A percentile compares a stretch with the other conserved stretches of the same genome.
phyloP scores from a whole-genome alignment of 2,888 invertebrate species.

The Drosophila prolongata region DNA sequence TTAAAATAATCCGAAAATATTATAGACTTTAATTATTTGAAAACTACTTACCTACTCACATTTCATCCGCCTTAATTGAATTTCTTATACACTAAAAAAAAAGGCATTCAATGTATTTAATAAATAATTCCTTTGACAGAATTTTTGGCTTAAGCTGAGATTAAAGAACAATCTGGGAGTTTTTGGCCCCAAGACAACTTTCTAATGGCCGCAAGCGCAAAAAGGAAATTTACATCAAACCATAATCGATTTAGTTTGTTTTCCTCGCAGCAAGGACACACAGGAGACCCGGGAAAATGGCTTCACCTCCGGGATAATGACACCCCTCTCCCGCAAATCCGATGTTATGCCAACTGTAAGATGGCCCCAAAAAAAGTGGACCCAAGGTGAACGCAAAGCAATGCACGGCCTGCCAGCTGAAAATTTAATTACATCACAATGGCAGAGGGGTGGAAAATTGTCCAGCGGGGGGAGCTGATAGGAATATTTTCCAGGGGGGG shows the following conservation, averaged over 20 bases:
- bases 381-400: slow-evolving; percentile 33
- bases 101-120: background rate
- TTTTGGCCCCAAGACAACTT: slow-evolving; percentile 12
- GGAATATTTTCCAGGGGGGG: background rate
- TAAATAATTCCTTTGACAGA: background rate
- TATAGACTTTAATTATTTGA: too few species aligned
- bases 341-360: slow-evolving; percentile 4
- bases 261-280: slow-evolving; percentile 26
- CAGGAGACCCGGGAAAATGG: slow-evolving; percentile 21
- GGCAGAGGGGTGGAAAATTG: slow-evolving; percentile 6
- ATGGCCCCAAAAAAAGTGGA: background rate
- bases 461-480: background rate
- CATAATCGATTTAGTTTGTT: slow-evolving; percentile 60
- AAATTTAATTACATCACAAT: slow-evolving; percentile 69
- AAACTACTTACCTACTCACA: too few species aligned
- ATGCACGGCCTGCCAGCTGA: slow-evolving; percentile 32
- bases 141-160: slow-evolving; percentile 8
- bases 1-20: too few species aligned
- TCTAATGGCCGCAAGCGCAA: slow-evolving; percentile 14
- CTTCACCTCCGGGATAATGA: slow-evolving; percentile 7
- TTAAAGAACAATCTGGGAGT: slow-evolving; percentile 18
- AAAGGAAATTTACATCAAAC: slow-evolving; percentile 48
- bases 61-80: background rate
- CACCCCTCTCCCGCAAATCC: slow-evolving; percentile 10
- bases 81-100: background rate